Percentiles rank a stretch among this genome's conserved stretches.
Conservation (phyloP, 2,797 vertebrate species). For the Sciaenops ocellatus region DNA sequence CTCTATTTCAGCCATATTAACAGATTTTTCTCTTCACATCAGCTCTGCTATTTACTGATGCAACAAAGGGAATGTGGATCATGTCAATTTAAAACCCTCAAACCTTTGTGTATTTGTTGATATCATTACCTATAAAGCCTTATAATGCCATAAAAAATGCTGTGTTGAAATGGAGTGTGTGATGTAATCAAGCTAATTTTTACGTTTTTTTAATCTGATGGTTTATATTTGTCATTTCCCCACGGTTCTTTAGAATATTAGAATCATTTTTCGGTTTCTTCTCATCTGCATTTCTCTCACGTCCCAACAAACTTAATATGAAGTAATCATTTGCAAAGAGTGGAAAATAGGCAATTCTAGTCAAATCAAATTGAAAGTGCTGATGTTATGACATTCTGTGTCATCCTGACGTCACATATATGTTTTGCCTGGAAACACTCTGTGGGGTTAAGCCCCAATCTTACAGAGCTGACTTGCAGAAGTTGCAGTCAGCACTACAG, state of each 20-base stretch:
- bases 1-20: not conserved
- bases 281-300: not conserved
- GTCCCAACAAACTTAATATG: not conserved
- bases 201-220: not conserved
- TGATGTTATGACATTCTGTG: constrained; percentile 38
- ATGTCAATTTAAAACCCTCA: not conserved
- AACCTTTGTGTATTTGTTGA: not conserved
- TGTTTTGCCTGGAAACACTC: constrained; percentile 67
- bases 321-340: not conserved
- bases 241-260: constrained; percentile 15
- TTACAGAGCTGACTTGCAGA: constrained; percentile 36
- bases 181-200: constrained; percentile 11
- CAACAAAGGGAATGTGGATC: not conserved
- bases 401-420: constrained; percentile 54
- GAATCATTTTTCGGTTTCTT: constrained; percentile 18
- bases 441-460: constrained; percentile 61
- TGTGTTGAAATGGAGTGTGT: not conserved
- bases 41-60: not conserved
- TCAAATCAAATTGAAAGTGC: constrained; percentile 48
- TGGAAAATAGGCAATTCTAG: constrained; percentile 42
- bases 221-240: not conserved
- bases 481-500: constrained; percentile 57
- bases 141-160: not conserved
- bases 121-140: not conserved
- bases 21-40: not conserved